Base-by-base conservation (phyloP, 2,888 invertebrate genomes). In the Herminia tarsipennalis region DNA sequence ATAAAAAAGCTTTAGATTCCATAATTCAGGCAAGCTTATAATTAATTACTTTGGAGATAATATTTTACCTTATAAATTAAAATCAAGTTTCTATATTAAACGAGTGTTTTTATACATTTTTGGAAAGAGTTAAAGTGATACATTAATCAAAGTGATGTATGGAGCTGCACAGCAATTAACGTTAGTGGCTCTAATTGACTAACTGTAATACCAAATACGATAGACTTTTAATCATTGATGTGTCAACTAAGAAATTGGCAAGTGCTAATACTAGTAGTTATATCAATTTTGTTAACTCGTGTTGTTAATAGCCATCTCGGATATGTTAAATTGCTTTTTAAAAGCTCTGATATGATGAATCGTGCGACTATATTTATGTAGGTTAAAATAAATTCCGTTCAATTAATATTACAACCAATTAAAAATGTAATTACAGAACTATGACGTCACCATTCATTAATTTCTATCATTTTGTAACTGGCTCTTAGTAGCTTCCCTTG, bases 201-300 rank as follows among this genome's bases (percentile, higher is more conserved):
- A 52, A 57, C 65, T 53, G 60, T 61, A n/a, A n/a, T n/a, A 44
- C 36, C 22, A 25, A 37, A 30, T 32, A 27, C n/a, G 24, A 32
- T 27, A 25, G 42, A 33, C 37, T 57, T 36, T 10, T 55, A 55
- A 59, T 56, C 36, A 47, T 66, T 43, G 45, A 56, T 39, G 36
- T 71, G 76, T 73, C 72, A 70, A 70, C 64, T 39, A 52, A 44
- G 52, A 68, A 69, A 73, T 64, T 60, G 48, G 52, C 45, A 44
- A 63, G 63, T 66, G 61, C 57, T 55, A 65, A 72, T 68, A 69
- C 67, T 60, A 72, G 73, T 79, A 73, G 71, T 73, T 69, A 68
- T 49, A 40, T 55, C 56, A 60, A 57, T 65, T 59, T 60, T 59
- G 55, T 60, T 65, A 55, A 49, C 59, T 41, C 43, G 35, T 34